Base-by-base conservation (phyloP, 2,797 vertebrate species). In the Falco cherrug region DNA sequence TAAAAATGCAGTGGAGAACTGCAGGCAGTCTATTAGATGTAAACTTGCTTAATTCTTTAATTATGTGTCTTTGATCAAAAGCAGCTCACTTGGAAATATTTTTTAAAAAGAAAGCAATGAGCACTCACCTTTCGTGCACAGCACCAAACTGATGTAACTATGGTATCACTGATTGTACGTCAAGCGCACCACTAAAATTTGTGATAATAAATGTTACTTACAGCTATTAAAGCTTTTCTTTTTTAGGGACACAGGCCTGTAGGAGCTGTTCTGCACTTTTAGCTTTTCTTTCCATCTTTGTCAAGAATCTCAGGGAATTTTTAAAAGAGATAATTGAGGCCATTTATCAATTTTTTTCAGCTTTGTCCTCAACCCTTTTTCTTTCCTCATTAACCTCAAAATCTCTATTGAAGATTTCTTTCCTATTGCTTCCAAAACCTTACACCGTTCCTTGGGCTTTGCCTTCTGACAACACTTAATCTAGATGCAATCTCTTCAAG, bases 41-140 rank as follows among this genome's bases (percentile, higher is more conserved):
- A 97, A 97, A 97, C 91, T 94, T 95, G 63, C 33, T 91, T 97
- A 97, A 98, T 97, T 96, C 92, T 93, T 97, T 97, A 97, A 96
- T 98, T 97, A 97, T 29, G 76, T 95, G 88, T 88, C 93, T 98
- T 96, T 97, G 95, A 95, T 97, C 92, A 97, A 97, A 94, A 92
- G 80, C 80, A 97, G 86, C 39, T 97, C 84, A 88, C 54, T 87
- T 92, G 89, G 87, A 97, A 97, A 96, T 71, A 95, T 79, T 84
- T 83, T 89, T 75, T 41, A 84, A 91, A 94, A 90, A 57, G 0
- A 1, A 81, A 91, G 71, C 89, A 97, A 95, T 90, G 75, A 96
- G 83, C 54, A 31, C 64, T 90, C 89, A 93, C 93, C 87, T 96
- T 95, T 91, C 74, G 63, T 41, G 67, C 68, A 85, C 43, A 70